phyloP scores from a whole-genome alignment of 2,888 invertebrate genomes.

The Pteria penguin region DNA sequence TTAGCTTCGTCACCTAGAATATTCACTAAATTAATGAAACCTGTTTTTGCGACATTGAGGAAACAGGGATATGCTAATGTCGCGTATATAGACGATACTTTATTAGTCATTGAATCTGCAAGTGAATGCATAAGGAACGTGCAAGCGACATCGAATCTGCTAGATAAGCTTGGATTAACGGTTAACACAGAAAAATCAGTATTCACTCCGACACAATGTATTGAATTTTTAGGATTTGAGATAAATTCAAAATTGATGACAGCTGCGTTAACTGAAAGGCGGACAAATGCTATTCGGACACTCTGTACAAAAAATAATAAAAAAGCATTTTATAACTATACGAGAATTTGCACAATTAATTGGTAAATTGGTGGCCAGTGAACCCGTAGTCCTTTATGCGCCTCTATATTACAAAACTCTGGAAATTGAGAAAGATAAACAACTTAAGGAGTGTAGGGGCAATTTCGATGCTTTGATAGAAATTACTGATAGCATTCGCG shows the following conservation, averaged over 20 bases:
- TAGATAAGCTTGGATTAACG: slow-evolving; percentile 26
- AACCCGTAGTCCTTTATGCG: slow-evolving; percentile 47
- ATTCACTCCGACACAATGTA: slow-evolving; percentile 35
- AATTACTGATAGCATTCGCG: slow-evolving; percentile 5
- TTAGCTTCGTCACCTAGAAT: slow-evolving; percentile 27
- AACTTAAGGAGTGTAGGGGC: slow-evolving; percentile 26
- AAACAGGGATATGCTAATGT: slow-evolving; percentile 37
- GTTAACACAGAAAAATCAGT: slow-evolving; percentile 45
- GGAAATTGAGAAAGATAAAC: slow-evolving; percentile 40
- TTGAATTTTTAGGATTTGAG: slow-evolving; percentile 43
- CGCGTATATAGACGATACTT: slow-evolving; percentile 36
- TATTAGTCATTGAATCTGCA: slow-evolving; percentile 16
- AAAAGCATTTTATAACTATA: slow-evolving; percentile 20
- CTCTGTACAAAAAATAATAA: slow-evolving; percentile 14
- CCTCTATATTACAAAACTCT: slow-evolving; percentile 42
- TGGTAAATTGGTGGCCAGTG: slow-evolving; percentile 46
- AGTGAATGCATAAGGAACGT: slow-evolving; percentile 20
- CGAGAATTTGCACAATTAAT: slow-evolving; percentile 35
- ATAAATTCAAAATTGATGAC: slow-evolving; percentile 44
- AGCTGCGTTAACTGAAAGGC: slow-evolving; percentile 31
- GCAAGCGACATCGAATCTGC: slow-evolving; percentile 2
- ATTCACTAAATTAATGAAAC: slow-evolving; percentile 49
- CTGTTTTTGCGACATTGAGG: slow-evolving; percentile 30
- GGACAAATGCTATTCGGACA: slow-evolving; percentile 11
- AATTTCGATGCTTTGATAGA: slow-evolving; percentile 41